These are phyloP conservation scores for Champsocephalus gunnari DNA, from an alignment of 2,797 vertebrate genomes.

Conservation along the genomic window DNA sequence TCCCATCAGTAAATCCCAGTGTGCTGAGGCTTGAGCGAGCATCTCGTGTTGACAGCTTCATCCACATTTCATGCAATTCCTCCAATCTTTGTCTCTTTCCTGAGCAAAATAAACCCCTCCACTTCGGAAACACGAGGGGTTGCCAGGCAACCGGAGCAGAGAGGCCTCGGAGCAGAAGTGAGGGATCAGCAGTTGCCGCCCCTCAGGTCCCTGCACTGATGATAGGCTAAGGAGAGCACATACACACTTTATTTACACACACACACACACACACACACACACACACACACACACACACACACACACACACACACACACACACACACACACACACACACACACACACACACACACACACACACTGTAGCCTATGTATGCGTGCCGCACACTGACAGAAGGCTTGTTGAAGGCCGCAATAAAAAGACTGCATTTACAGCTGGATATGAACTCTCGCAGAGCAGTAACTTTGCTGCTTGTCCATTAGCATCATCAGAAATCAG, in stretches of 20 bases:
- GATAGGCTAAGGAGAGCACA: conserved; percentile 62
- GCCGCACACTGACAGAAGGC: conserved; percentile 25
- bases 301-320: conserved; percentile 36
- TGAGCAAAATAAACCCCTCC: conserved; percentile 59
- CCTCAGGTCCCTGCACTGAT: conserved; percentile 67
- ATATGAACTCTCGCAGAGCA: neutral
- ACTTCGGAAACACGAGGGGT: conserved; percentile 52
- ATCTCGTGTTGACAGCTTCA: conserved; percentile 66
- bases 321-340: conserved; percentile 27
- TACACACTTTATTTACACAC: conserved; percentile 17
- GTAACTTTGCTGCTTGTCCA: conserved; percentile 21
- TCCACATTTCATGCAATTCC: conserved; percentile 65
- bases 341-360: conserved; percentile 28
- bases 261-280: conserved; percentile 32
- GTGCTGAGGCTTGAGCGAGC: conserved; percentile 44
- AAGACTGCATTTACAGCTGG: conserved; percentile 26
- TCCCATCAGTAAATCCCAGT: conserved; percentile 22
- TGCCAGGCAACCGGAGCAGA: conserved; percentile 69
- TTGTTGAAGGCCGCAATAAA: conserved; percentile 41
- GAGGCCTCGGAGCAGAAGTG: conserved; percentile 62
- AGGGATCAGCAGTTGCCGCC: conserved; percentile 71
- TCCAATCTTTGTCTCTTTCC: conserved; percentile 42
- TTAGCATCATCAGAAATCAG: conserved; percentile 48
- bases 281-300: conserved; percentile 36
- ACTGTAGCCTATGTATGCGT: conserved; percentile 5